Conservation (phyloP, 2,113 vertebrate genomes). For the Aspidoscelis tigris region DNA sequence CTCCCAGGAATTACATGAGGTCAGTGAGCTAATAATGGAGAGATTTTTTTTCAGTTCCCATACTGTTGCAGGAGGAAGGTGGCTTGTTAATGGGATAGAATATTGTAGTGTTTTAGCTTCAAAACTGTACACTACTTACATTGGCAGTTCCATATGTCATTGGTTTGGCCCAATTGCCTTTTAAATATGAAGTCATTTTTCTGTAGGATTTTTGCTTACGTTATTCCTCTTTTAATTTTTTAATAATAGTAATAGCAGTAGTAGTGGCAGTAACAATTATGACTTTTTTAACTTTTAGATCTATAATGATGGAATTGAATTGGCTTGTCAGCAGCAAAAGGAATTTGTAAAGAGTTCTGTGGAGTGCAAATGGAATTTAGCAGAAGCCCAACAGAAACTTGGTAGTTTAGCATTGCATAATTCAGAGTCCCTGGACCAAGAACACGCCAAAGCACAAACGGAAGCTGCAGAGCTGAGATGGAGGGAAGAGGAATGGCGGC, state of each 20-base stretch:
- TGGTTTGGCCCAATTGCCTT: not conserved
- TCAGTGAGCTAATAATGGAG: too few relatives aligned
- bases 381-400: slow-evolving; percentile 95
- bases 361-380: slow-evolving; percentile 91
- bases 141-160: not conserved
- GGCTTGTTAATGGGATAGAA: not conserved
- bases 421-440: slow-evolving; percentile 92
- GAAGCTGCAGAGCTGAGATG: slow-evolving; percentile 85
- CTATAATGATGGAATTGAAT: slow-evolving; percentile 82
- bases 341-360: slow-evolving; percentile 90
- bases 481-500: slow-evolving; percentile 92
- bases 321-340: slow-evolving; percentile 89
- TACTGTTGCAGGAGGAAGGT: too few relatives aligned
- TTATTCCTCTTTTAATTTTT: not conserved
- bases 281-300: slow-evolving; percentile 66
- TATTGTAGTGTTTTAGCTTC: not conserved
- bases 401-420: slow-evolving; percentile 91
- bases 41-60: too few relatives aligned
- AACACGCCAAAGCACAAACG: slow-evolving; percentile 83
- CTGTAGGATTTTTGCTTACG: not conserved
- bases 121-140: not conserved
- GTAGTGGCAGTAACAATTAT: slow-evolving; percentile 32
- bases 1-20: too few relatives aligned
- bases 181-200: not conserved
- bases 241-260: not conserved